Conservation (phyloP, 2,113 vertebrate genomes). For the Siphamia tubifer region DNA sequence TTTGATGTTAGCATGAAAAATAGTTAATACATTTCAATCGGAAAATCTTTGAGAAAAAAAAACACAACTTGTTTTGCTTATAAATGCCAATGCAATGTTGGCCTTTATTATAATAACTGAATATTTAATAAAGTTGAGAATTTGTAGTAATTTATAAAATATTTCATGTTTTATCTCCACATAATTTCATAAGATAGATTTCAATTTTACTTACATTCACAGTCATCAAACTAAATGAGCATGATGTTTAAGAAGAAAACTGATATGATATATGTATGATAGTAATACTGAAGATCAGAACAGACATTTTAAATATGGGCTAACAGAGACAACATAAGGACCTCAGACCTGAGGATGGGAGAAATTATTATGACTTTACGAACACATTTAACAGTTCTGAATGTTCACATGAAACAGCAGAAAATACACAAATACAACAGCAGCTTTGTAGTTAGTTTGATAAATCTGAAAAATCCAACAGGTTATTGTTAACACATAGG, state of each 20-base stretch:
- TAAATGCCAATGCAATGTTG: constrained; percentile 44
- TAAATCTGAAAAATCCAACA: neutral
- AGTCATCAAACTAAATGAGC: constrained; percentile 57
- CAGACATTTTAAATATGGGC: constrained; percentile 14
- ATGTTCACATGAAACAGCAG: constrained; percentile 16
- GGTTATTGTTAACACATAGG: neutral
- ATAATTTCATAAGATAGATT: constrained; percentile 49
- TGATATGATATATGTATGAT: constrained; percentile 9
- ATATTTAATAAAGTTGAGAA: constrained; percentile 58
- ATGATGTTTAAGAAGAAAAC: constrained; percentile 39
- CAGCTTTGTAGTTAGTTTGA: constrained; percentile 39
- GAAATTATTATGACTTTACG: constrained; percentile 11
- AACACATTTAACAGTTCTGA: neutral
- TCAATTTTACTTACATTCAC: constrained; percentile 69
- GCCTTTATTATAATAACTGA: constrained; percentile 71
- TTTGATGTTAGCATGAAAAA: too few species aligned
- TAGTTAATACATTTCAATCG: too few species aligned
- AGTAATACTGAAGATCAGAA: constrained; percentile 34
- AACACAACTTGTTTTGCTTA: neutral
- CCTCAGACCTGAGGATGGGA: constrained; percentile 20
- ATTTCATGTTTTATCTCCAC: constrained; percentile 37
- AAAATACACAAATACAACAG: constrained; percentile 40
- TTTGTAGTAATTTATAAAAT: constrained; percentile 69
- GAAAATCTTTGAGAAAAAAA: neutral
- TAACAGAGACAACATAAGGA: constrained; percentile 15